Conservation (phyloP, 1,140 invertebrate genomes). For the Drosophila burlai region DNA sequence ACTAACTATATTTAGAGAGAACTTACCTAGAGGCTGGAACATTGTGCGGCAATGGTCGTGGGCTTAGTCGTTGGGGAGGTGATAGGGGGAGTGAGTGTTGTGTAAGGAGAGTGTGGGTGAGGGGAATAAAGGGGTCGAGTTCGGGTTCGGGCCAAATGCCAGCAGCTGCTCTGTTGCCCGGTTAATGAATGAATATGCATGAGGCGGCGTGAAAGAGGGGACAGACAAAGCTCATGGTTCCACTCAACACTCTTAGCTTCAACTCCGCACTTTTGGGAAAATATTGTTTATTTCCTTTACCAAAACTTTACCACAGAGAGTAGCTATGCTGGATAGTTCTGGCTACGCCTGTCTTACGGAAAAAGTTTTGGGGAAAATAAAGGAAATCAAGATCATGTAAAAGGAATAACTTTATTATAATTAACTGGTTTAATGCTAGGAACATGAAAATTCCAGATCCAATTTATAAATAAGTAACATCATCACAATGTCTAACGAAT, state of each 20-base stretch:
- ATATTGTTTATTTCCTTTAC: neutral
- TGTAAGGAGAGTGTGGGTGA: neutral
- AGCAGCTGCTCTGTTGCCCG: conserved; percentile 65
- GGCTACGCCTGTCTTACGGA: neutral
- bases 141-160: conserved; percentile 52
- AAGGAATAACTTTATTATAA: neutral
- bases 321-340: neutral
- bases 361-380: neutral
- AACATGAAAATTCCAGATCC: rapidly evolving
- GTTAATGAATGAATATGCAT: conserved; percentile 82
- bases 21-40: conserved; percentile 40
- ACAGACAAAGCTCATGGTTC: neutral
- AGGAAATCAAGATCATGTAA: neutral
- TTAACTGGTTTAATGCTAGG: neutral
- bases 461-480: neutral
- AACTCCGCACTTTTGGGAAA: neutral
- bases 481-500: neutral
- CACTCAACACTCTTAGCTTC: neutral
- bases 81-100: conserved; percentile 7
- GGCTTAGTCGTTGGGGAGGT: neutral
- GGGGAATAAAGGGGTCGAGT: neutral
- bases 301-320: neutral
- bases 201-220: conserved; percentile 25
- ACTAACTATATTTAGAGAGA: conserved; percentile 60
- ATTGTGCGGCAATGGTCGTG: conserved; percentile 12